phyloP scores from a whole-genome alignment of 1,140 invertebrate genomes.

The Holotrichia oblita region DNA sequence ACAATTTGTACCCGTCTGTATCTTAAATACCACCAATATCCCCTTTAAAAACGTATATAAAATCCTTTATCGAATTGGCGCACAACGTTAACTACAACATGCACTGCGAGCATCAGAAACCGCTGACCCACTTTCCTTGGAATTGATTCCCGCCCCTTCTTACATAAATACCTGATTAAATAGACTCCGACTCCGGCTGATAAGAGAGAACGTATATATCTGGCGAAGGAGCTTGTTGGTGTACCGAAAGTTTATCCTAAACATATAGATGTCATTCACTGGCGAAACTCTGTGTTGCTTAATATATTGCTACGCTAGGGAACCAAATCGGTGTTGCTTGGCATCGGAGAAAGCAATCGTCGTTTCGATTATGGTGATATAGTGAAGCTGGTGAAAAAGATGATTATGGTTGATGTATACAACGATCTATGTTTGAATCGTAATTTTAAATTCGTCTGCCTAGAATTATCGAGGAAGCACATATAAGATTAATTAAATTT shows the following conservation, averaged over 20 bases:
- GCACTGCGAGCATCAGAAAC: background rate
- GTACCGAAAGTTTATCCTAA: background rate
- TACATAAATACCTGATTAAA: conserved; percentile 8
- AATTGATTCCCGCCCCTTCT: background rate
- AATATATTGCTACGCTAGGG: too few species aligned
- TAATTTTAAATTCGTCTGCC: too few species aligned
- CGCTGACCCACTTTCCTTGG: conserved; percentile 10
- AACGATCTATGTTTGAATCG: too few species aligned
- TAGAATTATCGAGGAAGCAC: too few species aligned
- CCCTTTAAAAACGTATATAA: background rate
- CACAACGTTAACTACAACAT: background rate
- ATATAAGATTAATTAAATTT: too few species aligned
- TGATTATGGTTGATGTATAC: too few species aligned
- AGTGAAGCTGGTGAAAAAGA: too few species aligned
- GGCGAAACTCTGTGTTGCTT: background rate
- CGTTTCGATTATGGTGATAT: too few species aligned
- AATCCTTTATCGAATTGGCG: background rate
- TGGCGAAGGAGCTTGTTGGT: background rate
- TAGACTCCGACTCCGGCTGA: background rate
- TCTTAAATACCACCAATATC: too few species aligned
- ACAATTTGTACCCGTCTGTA: too few species aligned
- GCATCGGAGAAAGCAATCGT: too few species aligned
- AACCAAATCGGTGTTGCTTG: too few species aligned
- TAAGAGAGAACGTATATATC: background rate
- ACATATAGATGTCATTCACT: background rate